Base-by-base conservation (phyloP, 2,797 vertebrate species). In the Sebastes alutus region DNA sequence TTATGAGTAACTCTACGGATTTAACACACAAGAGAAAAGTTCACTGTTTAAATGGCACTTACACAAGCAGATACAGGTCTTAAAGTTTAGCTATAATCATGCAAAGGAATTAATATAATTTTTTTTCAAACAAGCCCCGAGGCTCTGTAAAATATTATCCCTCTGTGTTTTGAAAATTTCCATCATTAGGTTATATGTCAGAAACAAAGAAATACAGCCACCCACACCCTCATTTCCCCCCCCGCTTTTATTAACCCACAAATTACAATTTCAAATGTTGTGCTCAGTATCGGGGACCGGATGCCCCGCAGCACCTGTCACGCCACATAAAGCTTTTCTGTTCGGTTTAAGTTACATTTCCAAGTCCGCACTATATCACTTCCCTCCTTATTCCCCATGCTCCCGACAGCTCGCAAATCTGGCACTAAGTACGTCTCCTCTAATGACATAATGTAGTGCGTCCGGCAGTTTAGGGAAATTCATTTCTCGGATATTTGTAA, bases 241-340 rank as follows among this genome's bases (percentile, higher is more conserved):
- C 38, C 13, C 46, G 6, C n/a, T 77, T 87, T 76, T 78, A 83
- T 84, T 80, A 82, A 79, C 66, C 46, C 77, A 84, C 32, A 72
- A 82, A 90, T 91, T 85, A 85, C 56, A 89, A 76, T 85, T 87
- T 87, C 20, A 82, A 79, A 87, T 88, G 54, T 79, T 78, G 58
- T 64, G 32, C 67, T 75, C 46, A 22, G 63, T 52, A 71, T 68
- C 10, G 61, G 58, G 38, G 72, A 32, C 59, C 29, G 8, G 71
- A 74, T 85, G 82, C 74, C 82, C 80, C 5, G 14, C 72, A 77
- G 87, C 83, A 61, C 11, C 70, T 87, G 87, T 65, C 91, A 85
- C 7, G 54, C 20, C 38, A 58, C 59, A 90, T 87, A 72, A 87
- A 63, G 66, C 77, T 38, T 84, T 58, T 77, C 81, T 58, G 22